These are phyloP conservation scores for Acanthosepion lycidas DNA, from an alignment of 2,888 invertebrate genomes.

Conservation along the genomic window DNA sequence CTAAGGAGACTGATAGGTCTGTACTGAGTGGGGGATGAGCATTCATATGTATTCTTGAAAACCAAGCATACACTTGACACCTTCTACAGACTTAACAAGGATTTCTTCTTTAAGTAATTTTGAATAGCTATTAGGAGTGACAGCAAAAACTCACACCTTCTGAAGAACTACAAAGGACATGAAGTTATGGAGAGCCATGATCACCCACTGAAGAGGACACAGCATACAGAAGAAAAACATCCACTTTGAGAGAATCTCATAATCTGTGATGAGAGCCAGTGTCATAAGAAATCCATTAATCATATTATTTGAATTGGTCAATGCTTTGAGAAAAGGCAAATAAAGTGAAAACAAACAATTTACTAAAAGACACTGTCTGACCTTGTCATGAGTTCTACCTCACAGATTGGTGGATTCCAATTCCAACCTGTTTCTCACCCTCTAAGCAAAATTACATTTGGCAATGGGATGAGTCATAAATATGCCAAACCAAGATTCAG, in stretches of 20 bases:
- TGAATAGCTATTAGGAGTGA: too few species aligned
- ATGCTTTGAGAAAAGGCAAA: background rate
- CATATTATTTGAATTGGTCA: background rate
- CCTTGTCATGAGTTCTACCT: background rate
- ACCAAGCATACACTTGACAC: too few species aligned
- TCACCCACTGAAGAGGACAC: too few species aligned
- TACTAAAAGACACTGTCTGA: conserved; percentile 20
- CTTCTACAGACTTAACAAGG: too few species aligned
- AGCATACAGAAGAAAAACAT: background rate
- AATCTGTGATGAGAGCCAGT: background rate
- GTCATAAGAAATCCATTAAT: background rate
- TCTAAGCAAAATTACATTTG: background rate
- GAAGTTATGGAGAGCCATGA: too few species aligned
- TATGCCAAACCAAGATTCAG: background rate
- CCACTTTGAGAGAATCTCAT: background rate
- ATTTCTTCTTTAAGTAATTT: too few species aligned
- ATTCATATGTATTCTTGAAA: too few species aligned
- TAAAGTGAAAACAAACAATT: background rate
- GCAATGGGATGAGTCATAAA: background rate
- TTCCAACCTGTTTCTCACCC: background rate
- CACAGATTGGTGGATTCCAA: background rate
- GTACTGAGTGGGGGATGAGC: too few species aligned
- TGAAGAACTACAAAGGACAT: too few species aligned
- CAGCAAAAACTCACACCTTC: too few species aligned
- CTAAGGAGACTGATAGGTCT: too few species aligned